These are phyloP conservation scores for Elmis aenea DNA, from an alignment of 2,888 invertebrate species.

Conservation along the genomic window DNA sequence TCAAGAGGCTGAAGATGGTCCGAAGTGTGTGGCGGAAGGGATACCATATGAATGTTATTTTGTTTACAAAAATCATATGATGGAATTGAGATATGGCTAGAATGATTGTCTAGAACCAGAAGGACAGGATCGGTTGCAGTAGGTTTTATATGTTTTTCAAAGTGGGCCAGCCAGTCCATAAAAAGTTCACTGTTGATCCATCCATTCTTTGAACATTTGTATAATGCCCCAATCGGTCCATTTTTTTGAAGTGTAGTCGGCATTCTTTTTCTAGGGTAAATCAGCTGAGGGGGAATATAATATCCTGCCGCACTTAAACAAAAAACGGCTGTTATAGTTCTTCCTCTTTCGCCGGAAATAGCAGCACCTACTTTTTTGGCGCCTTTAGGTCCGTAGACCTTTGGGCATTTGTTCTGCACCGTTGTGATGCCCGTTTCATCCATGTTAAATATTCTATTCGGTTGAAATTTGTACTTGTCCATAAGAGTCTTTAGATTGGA, in stretches of 20 bases:
- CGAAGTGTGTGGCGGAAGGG: slow-evolving; percentile 9
- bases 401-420: slow-evolving; percentile 5
- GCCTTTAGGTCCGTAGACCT: not conserved
- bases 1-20: slow-evolving; percentile 4
- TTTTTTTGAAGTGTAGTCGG: slow-evolving; percentile 5
- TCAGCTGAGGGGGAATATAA: slow-evolving; percentile 5
- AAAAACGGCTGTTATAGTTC: slow-evolving; percentile 8
- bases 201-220: slow-evolving; percentile 14
- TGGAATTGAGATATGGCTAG: slow-evolving; percentile 7
- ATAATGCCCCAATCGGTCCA: slow-evolving; percentile 13
- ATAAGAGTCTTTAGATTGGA: slow-evolving; percentile 4
- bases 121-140: slow-evolving; percentile 5
- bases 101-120: slow-evolving; percentile 5
- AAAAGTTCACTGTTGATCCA: slow-evolving; percentile 8
- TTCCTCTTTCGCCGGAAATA: slow-evolving; percentile 7
- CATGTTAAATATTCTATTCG: slow-evolving; percentile 5
- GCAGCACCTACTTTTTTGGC: slow-evolving; percentile 5
- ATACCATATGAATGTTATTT: slow-evolving; percentile 9
- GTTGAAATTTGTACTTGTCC: slow-evolving; percentile 5
- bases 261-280: slow-evolving; percentile 7
- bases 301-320: slow-evolving; percentile 3
- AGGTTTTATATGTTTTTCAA: slow-evolving; percentile 4
- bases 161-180: slow-evolving; percentile 6
- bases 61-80: slow-evolving; percentile 5
- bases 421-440: slow-evolving; percentile 8